Evolutionary conservation across 2,797 vertebrate genomes (phyloP).

Genomic region (Tiaroga cobitis): DNA sequence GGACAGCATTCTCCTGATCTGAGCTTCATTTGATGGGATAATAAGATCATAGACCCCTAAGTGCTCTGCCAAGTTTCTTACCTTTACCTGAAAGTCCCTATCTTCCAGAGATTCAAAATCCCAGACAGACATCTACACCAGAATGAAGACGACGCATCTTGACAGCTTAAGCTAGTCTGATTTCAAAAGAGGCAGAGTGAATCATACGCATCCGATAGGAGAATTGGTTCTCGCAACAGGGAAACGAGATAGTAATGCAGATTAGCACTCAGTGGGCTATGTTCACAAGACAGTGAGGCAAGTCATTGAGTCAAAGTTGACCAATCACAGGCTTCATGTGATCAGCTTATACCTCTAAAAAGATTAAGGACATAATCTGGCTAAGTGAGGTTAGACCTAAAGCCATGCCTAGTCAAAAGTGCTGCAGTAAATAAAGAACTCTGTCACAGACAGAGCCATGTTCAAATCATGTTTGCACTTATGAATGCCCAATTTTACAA

Average conservation of each 20-base stretch:
- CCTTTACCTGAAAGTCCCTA: not conserved
- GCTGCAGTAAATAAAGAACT: conserved; percentile 5
- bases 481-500: not conserved
- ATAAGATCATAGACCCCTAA: not conserved
- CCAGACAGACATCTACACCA: not conserved
- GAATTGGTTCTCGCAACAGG: conserved; percentile 44
- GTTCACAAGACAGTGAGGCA: conserved; percentile 56
- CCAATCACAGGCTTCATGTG: conserved; percentile 70
- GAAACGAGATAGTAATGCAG: conserved; percentile 55
- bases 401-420: conserved; percentile 54
- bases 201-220: not conserved
- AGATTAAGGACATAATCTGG: conserved; percentile 74
- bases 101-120: conserved; percentile 4
- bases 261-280: conserved; percentile 42
- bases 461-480: conserved; percentile 60
- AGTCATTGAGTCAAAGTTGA: conserved; percentile 68
- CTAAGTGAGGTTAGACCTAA: conserved; percentile 71
- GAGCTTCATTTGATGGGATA: not conserved
- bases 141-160: not conserved
- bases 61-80: not conserved
- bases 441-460: not conserved
- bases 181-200: not conserved
- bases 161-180: not conserved
- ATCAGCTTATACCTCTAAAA: conserved; percentile 74
- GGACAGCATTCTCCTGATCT: not conserved